Evolutionary conservation across 2,888 invertebrate species (phyloP).

Genomic region (Eupithecia subumbrata): DNA sequence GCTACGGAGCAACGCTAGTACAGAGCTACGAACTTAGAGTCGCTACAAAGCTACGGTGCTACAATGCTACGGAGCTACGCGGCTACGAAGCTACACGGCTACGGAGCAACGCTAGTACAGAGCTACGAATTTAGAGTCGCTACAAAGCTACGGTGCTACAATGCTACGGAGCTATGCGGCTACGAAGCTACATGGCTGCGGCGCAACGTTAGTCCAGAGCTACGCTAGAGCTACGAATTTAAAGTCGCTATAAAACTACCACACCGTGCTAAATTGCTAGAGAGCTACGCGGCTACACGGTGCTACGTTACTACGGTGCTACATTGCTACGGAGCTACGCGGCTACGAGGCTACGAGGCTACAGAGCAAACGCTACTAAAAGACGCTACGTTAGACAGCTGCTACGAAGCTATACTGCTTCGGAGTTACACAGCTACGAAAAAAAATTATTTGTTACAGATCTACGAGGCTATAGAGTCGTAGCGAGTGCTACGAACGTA

Average conservation of each 20-base stretch:
- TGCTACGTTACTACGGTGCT: background rate
- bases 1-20: too few relatives aligned
- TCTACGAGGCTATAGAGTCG: background rate
- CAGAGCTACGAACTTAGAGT: too few relatives aligned
- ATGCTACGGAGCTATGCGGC: background rate
- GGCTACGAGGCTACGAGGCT: background rate
- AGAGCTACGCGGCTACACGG: background rate
- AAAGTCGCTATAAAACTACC: too few relatives aligned
- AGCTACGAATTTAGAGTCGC: too few relatives aligned
- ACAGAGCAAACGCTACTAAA: background rate
- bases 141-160: background rate
- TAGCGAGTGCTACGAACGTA: too few relatives aligned
- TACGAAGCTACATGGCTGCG: background rate
- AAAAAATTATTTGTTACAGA: background rate
- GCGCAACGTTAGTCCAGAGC: background rate
- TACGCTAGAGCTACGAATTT: too few relatives aligned
- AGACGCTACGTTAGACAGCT: too few relatives aligned
- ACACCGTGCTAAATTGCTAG: too few relatives aligned
- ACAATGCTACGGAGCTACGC: too few relatives aligned
- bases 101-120: background rate
- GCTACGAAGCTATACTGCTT: background rate
- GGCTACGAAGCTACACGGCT: background rate
- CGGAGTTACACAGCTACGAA: background rate
- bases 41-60: too few relatives aligned
- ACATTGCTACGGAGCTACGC: background rate